Conservation (phyloP, 2,113 vertebrate species). For the Silurus asotus region DNA sequence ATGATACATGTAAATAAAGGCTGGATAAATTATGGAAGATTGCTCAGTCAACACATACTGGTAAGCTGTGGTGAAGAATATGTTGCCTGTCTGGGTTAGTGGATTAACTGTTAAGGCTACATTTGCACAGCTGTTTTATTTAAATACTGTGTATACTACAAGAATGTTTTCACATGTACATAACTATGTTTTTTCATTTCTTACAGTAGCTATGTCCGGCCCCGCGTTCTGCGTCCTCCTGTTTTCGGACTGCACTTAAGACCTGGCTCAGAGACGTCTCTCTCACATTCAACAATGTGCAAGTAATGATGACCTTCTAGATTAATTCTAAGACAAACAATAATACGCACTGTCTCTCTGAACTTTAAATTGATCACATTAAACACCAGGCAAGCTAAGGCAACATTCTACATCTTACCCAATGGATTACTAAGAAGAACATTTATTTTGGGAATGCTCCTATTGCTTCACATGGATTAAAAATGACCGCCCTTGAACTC, state of each 20-base stretch:
- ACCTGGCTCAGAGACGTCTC: constrained; percentile 1
- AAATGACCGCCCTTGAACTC: constrained; percentile 59
- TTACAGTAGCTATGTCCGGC: constrained; percentile 1
- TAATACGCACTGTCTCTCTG: background rate
- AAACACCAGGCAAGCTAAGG: constrained; percentile 23
- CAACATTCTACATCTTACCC: background rate
- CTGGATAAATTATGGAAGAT: background rate
- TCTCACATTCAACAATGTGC: constrained; percentile 16
- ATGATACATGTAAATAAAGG: background rate
- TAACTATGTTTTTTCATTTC: constrained; percentile 54
- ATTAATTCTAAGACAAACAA: constrained; percentile 24
- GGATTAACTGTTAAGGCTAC: background rate
- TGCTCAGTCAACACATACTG: background rate
- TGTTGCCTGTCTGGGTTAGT: background rate
- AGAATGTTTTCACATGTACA: constrained; percentile 21
- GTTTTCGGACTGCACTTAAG: constrained; percentile 25
- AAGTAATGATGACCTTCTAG: constrained; percentile 16
- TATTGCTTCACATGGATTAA: constrained; percentile 42
- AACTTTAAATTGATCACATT: constrained; percentile 18
- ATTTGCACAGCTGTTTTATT: too few relatives aligned
- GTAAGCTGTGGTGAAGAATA: background rate
- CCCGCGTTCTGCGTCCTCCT: background rate
- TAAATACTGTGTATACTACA: background rate
- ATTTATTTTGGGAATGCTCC: constrained; percentile 7
- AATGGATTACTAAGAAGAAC: constrained; percentile 49